Base-by-base conservation (phyloP, 2,113 vertebrate species). In the Rynchops niger region DNA sequence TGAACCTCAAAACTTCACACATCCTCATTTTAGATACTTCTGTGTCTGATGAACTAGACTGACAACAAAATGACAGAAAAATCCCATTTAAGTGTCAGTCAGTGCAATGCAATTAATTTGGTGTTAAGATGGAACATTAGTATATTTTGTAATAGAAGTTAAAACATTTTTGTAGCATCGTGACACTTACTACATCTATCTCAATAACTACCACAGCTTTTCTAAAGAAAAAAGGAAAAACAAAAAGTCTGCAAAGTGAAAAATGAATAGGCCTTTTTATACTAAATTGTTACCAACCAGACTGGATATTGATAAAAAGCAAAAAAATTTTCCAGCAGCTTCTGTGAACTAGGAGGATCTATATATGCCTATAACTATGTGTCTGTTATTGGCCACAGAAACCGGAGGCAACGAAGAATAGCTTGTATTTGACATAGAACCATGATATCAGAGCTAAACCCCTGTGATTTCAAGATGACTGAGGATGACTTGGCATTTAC, bases 81-180 rank as follows among this genome's bases (percentile, higher is more conserved):
- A 80, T 90, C 56, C 1, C 0, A 90, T 95, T 85, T 92, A 88
- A 11, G 9, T 59, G 69, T 88, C 95, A 56, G 20, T 96, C 95
- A 97, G 9, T 84, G 69, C 62, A 80, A 71, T 76, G 69, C 43
- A 96, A 92, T 96, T 95, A 95, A 67, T 90, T 95, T 93, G 78
- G 74, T 91, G 62, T 93, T 94, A 80, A 10, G 10, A 65, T 29
- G 67, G 52, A 97, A 85, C 43, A 66, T 90, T 82, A 92, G 61
- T 58, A 52, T 67, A 79, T 40, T 77, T 88, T 88, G 5, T 11
- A 82, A 53, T 45, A 77, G 43, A 89, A 84, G 32, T 73, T 82
- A 76, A n/a, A 81, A 84, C 34, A 82, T 70, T 81, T 62, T 66
- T 70, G 36, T 38, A 80, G 27, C n/a, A n/a, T 34, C 20, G 5